Evolutionary conservation across 2,113 vertebrate genomes (phyloP), one percentile per base, ranked within the genome.

Genomic region (Larimichthys crocea): DNA sequence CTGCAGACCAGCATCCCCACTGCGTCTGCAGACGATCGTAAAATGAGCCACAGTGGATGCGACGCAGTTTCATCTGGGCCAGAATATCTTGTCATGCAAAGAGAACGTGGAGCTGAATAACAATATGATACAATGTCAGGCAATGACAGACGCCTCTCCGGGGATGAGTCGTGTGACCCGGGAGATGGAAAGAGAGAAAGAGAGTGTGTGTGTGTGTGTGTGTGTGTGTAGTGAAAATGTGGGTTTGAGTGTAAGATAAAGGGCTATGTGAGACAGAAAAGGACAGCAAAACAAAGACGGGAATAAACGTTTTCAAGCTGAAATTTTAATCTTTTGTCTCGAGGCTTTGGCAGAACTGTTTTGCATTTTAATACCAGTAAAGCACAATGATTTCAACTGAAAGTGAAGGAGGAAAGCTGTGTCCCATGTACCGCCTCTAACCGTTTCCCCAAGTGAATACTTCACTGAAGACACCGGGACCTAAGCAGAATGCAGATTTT

Each of bases 101-200:
- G 0, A n/a, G 70, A 56, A 76, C 16, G n/a, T 81, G 78, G 84
- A 81, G 83, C 84, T 80, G 92, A 93, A 93, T 93, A 83, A 88
- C 85, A 93, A 89, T 83, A 61, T 9, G 20, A 81, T 4, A 49
- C 92, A 89, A 88, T 83, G 90, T 91, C 92, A 92, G 76, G 76
- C 92, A 91, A 92, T 88, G 92, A 92, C 90, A 86, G 86, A 78
- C 60, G 35, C 22, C 17, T 83, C 87, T 79, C 48, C 57, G 42
- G 85, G 76, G 85, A 77, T 9, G 50, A 24, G 71, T 17, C 15
- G 46, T 65, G 73, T 76, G 80, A 75, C 84, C 75, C n/a, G 11
- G 17, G 77, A 75, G 76, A 79, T 0, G 22, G 42, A 42, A 74
- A 17, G 49, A 20, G 65, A 35, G 31, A 17, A 44, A 20, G 65